Evolutionary conservation across 92 coral and sea anemone genomes (phyloP), one percentile per base, ranked within the genome.

Genomic region (Plumapathes pennacea): DNA sequence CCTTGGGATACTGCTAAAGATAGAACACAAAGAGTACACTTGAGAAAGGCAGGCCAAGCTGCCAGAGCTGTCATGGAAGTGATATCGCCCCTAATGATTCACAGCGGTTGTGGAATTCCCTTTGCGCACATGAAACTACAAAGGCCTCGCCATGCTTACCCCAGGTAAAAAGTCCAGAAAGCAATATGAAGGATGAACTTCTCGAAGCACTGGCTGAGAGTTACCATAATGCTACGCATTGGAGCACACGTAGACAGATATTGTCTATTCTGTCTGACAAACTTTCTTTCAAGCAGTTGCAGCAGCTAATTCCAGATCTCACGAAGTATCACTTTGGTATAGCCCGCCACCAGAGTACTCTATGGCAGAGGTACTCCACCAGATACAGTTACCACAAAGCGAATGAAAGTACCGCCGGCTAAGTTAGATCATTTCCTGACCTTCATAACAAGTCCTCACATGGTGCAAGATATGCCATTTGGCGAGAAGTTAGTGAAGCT

Each of bases 381-480:
- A 9, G 47, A 37, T 10, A 42, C 19, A 32, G 42, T 44, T 14
- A 36, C 30, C 3, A 28, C 77, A 8, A 43, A 59, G 26, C 64
- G 77, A 51, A 70, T 70, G 77, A 60, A 22, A 32, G 77, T 70
- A 32, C 46, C 52, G 24, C 50, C 36, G 1, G 69, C 64, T 0
- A 39, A 49, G 26, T 58, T 59, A 2, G 69, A 70, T 58, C 77
- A 70, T 59, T 71, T 71, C 41, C 69, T 71, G 19, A 24, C 19
- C 24, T 78, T 78, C 46, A 78, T 78, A 21, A 69, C 85, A 52
- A 78, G 85, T 19, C 40, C 85, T 32, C 77, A 78, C 24, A 40
- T 78, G 25, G 57, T 78, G 13, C 85, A 69, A 60, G 78, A 77
- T 54, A 13, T 77, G 61, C 78, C 72, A 10, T 69, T 68, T 77